Evolutionary conservation across 2,797 vertebrate genomes (phyloP).

Genomic region (Poeciliopsis presidionis): DNA sequence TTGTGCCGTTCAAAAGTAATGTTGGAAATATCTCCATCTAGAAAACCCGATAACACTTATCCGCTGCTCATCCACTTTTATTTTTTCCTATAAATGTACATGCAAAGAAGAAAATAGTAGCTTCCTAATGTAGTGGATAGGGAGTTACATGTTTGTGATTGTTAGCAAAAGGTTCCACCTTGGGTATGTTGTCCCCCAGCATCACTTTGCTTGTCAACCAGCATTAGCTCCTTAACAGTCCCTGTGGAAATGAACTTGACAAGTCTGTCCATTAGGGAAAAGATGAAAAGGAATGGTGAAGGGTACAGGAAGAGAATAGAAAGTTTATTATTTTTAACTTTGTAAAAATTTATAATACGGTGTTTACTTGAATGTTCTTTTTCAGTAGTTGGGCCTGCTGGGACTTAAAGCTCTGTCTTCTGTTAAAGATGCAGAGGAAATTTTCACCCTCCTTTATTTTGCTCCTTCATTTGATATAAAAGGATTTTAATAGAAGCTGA

Average conservation of each 20-base stretch:
- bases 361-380: slow-evolving; percentile 32
- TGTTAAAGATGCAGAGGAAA: slow-evolving; percentile 13
- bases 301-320: slow-evolving; percentile 34
- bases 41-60: slow-evolving; percentile 3
- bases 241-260: slow-evolving; percentile 67
- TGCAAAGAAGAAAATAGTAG: not conserved
- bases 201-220: slow-evolving; percentile 65
- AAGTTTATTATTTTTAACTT: slow-evolving; percentile 43
- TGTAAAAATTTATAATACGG: slow-evolving; percentile 31
- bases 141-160: slow-evolving; percentile 50
- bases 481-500: not conserved
- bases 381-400: slow-evolving; percentile 30
- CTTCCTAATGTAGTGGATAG: slow-evolving; percentile 21
- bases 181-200: slow-evolving; percentile 29
- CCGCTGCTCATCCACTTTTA: not conserved
- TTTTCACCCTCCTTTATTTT: slow-evolving; percentile 3
- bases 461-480: slow-evolving; percentile 15
- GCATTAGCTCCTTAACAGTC: slow-evolving; percentile 51
- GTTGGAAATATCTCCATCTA: not conserved
- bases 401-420: slow-evolving; percentile 9
- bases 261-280: slow-evolving; percentile 42
- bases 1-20: not conserved
- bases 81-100: slow-evolving; percentile 16
- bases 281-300: slow-evolving; percentile 48
- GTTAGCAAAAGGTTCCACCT: slow-evolving; percentile 42